Percentiles rank a stretch among this genome's conserved stretches.
Conservation (phyloP, 2,113 vertebrate genomes). For the Manacus vitellinus region DNA sequence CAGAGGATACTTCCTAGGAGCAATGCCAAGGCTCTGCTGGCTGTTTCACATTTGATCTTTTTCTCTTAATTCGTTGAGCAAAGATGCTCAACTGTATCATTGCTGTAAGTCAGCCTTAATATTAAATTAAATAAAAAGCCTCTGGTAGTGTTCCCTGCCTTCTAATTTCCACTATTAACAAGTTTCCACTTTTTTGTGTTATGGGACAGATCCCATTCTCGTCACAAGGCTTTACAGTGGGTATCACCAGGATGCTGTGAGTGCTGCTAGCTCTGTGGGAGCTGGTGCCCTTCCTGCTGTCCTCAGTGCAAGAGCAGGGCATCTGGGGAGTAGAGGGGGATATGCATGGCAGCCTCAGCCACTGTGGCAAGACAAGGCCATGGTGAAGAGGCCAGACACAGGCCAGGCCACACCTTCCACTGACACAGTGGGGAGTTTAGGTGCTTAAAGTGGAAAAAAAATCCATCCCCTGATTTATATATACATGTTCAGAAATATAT, state of each 20-base stretch:
- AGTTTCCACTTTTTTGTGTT: background rate
- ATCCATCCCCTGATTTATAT: background rate
- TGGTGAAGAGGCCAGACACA: background rate
- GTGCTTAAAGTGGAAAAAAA: background rate
- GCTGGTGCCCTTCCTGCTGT: background rate
- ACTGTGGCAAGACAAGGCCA: rapidly evolving
- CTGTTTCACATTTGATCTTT: background rate
- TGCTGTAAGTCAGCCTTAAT: background rate
- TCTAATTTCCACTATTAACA: background rate
- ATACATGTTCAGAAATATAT: background rate
- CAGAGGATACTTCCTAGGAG: background rate
- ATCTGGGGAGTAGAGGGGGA: background rate
- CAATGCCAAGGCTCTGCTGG: background rate
- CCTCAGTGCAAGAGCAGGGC: background rate
- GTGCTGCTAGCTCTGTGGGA: background rate
- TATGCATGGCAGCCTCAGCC: background rate
- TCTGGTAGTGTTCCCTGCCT: background rate
- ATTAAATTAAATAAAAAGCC: background rate
- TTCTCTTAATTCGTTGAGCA: background rate
- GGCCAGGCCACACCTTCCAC: background rate
- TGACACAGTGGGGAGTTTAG: background rate
- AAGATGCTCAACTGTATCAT: rapidly evolving
- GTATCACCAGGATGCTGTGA: background rate
- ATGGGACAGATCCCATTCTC: background rate
- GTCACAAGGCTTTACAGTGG: background rate